Evolutionary conservation across 2,113 vertebrate genomes (phyloP).

Genomic region (Pluvialis apricaria): DNA sequence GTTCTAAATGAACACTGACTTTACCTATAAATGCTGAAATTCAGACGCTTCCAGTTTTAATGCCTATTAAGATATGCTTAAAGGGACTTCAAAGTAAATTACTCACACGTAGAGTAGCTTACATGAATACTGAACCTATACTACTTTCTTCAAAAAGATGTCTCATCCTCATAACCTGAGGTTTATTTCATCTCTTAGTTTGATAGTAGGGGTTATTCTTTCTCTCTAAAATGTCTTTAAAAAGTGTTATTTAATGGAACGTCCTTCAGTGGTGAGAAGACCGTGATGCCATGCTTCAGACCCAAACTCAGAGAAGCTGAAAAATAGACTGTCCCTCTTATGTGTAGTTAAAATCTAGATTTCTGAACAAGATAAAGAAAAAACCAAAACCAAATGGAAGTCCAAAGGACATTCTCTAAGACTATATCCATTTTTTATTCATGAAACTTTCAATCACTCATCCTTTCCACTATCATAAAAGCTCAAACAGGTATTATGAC

Average conservation of each 20-base stretch:
- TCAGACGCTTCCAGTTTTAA: not conserved
- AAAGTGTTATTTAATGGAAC: not conserved
- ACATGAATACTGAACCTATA: not conserved
- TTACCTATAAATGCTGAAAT: slow-evolving; percentile 4
- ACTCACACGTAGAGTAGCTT: not conserved
- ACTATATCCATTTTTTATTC: not conserved
- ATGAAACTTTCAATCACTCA: not conserved
- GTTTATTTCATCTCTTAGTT: not conserved
- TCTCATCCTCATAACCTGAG: not conserved
- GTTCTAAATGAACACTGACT: not conserved
- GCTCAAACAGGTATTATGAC: not conserved
- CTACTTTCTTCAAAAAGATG: not conserved
- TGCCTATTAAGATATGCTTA: not conserved
- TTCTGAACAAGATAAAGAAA: not conserved
- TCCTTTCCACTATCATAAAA: not conserved
- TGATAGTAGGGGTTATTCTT: not conserved
- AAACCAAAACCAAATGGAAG: not conserved
- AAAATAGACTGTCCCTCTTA: not conserved
- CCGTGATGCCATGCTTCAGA: not conserved
- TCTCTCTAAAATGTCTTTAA: not conserved
- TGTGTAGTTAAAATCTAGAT: not conserved
- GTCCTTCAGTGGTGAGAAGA: not conserved
- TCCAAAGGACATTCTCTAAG: not conserved
- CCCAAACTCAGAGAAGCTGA: not conserved
- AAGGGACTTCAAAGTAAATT: slow-evolving; percentile 20